Evolutionary conservation across 2,888 invertebrate species (phyloP).

Genomic region (Tiliacea aurago): DNA sequence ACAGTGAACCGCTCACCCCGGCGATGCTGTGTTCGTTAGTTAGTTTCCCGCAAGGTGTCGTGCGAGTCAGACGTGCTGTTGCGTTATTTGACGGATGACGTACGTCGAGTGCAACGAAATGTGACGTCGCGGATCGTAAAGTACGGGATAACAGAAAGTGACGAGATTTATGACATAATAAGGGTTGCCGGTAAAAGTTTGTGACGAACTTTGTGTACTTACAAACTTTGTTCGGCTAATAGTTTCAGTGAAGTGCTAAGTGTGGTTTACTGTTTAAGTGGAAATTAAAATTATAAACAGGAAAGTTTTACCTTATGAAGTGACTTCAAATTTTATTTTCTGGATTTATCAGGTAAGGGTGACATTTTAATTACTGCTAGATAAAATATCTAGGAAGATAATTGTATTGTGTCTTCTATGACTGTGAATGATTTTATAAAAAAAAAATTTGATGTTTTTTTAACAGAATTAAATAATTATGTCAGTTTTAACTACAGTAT

Average conservation of each 20-base stretch:
- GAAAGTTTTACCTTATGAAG: conserved; percentile 51
- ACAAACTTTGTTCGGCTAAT: conserved; percentile 62
- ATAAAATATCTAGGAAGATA: background rate
- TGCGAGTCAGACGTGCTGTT: conserved; percentile 53
- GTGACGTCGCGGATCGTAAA: conserved; percentile 61
- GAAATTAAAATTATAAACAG: conserved; percentile 61
- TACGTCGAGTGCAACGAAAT: conserved; percentile 63
- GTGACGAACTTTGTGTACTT: conserved; percentile 65
- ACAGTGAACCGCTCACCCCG: conserved; percentile 78
- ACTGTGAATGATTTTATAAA: background rate
- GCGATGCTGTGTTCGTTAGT: conserved; percentile 82
- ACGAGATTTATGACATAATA: conserved; percentile 64
- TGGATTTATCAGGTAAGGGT: conserved; percentile 66
- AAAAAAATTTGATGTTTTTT: too few relatives aligned
- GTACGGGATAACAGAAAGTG: conserved; percentile 61
- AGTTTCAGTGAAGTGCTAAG: conserved; percentile 65
- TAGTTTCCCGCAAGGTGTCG: conserved; percentile 70
- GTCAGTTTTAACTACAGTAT: background rate
- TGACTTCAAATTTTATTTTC: conserved; percentile 50
- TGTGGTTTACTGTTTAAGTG: conserved; percentile 65
- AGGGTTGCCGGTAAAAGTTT: conserved; percentile 53
- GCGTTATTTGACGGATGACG: conserved; percentile 42
- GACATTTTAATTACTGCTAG: conserved; percentile 4
- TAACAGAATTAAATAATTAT: background rate
- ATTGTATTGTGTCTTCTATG: too few relatives aligned